Conservation (phyloP, 2,113 vertebrate species). For the Seriola aureovittata region DNA sequence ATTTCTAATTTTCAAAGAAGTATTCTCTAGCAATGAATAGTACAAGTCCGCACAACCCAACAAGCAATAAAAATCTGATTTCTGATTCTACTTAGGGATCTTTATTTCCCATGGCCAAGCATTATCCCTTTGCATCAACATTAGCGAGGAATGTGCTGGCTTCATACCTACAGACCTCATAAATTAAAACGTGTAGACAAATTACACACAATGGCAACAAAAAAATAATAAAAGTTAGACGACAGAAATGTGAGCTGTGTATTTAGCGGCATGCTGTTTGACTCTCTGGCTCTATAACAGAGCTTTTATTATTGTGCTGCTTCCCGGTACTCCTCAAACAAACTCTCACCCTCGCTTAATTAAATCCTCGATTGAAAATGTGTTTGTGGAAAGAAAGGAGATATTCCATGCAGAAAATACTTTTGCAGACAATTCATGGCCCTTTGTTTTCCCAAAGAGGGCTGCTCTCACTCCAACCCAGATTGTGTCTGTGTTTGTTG, state of each 20-base stretch:
- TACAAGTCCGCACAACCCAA: slow-evolving; percentile 4
- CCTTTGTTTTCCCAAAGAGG: slow-evolving; percentile 66
- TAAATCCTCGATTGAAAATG: slow-evolving; percentile 69
- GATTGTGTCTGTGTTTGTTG: slow-evolving; percentile 71
- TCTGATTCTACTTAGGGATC: slow-evolving; percentile 11
- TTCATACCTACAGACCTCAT: slow-evolving; percentile 53
- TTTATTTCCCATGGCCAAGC: slow-evolving; percentile 16
- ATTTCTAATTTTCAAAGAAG: background rate
- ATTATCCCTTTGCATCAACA: slow-evolving; percentile 45
- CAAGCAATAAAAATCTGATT: background rate
- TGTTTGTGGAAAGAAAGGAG: slow-evolving; percentile 78
- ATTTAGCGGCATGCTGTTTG: slow-evolving; percentile 60
- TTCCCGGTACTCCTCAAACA: slow-evolving; percentile 68
- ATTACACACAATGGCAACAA: slow-evolving; percentile 48
- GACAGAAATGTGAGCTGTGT: slow-evolving; percentile 75
- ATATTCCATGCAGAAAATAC: slow-evolving; percentile 67
- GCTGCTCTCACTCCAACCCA: slow-evolving; percentile 49
- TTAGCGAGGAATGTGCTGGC: slow-evolving; percentile 55
- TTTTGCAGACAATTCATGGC: slow-evolving; percentile 62
- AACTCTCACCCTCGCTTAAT: slow-evolving; percentile 73
- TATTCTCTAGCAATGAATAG: background rate
- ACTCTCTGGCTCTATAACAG: slow-evolving; percentile 53
- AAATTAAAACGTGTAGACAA: slow-evolving; percentile 72
- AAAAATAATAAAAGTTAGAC: slow-evolving; percentile 28
- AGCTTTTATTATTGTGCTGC: slow-evolving; percentile 67